Base-by-base conservation (phyloP, 2,888 invertebrate species). In the Aromia moschata region DNA sequence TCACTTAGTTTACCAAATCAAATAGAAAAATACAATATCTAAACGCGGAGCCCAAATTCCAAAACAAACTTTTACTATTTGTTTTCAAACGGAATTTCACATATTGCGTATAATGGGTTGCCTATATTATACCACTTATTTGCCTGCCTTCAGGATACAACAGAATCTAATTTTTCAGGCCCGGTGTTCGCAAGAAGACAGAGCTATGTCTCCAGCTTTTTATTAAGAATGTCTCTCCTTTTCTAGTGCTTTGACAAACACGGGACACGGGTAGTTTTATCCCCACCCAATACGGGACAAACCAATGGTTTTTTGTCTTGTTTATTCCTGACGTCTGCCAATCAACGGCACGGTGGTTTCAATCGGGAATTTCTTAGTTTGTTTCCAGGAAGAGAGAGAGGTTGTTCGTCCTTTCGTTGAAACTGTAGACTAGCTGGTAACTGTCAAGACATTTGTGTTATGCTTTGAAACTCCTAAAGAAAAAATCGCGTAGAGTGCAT, bases 231-330 rank as follows among this genome's bases (percentile, higher is more conserved):
- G 10, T 58, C 52, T 41, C 46, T 58, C 25, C 55, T 38, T 57
- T 58, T 60, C 43, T 33, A 18, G 14, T 44, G 54, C 54, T 54
- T 44, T 44, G 37, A 37, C 7, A 54, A 54, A 44, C 53, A 43
- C 37, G 16, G 47, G 47, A 44, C 54, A 43, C 20, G 30, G 37
- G 47, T 49, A 49, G 38, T 31, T 52, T 52, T 41, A 41, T 31
- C 52, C 52, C 52, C 37, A 16, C 52, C 41, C 31, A 14, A 5
- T 11, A 7, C n/a, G 17, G 41, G 30, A 41, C 41, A 41, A 16
- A 41, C 52, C 52, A 41, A 49, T 49, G 30, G 41, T 52, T 52
- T 52, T 38, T 52, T 41, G 12, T 45, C 41, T 52, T 52, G 52
- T 52, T 52, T 52, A 41, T 52, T n/a, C 11, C 33, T 11, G 33